These are phyloP conservation scores for Cyprinodon variegatus DNA, from an alignment of 2,113 vertebrate species.

Conservation along the genomic window DNA sequence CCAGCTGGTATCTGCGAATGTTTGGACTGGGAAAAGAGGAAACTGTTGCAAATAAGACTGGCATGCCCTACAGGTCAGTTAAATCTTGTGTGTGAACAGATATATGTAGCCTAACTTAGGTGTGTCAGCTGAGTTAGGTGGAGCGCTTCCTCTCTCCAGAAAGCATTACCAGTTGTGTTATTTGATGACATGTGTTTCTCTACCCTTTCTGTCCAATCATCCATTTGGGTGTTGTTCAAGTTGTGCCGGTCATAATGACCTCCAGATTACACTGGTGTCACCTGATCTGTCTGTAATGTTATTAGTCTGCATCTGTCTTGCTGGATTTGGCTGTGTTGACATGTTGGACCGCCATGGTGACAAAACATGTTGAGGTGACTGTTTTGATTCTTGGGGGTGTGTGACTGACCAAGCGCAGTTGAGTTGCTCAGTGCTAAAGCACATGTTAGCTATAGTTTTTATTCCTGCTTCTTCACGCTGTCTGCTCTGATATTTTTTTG, in stretches of 20 bases:
- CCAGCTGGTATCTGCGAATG: slow-evolving; percentile 90
- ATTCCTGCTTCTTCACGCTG: not conserved
- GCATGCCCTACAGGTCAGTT: slow-evolving; percentile 95
- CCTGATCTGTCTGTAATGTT: slow-evolving; percentile 56
- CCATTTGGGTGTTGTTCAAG: slow-evolving; percentile 47
- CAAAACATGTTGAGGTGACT: slow-evolving; percentile 64
- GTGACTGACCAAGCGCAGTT: slow-evolving; percentile 21
- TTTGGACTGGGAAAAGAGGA: slow-evolving; percentile 86
- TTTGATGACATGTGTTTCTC: slow-evolving; percentile 38
- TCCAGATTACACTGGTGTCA: slow-evolving; percentile 49
- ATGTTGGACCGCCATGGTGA: slow-evolving; percentile 72
- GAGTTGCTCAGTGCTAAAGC: not conserved
- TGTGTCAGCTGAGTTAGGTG: not conserved
- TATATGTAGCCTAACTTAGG: not conserved
- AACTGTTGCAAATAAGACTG: slow-evolving; percentile 83
- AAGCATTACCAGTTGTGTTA: slow-evolving; percentile 11
- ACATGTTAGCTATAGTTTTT: slow-evolving; percentile 10
- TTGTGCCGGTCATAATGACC: slow-evolving; percentile 31
- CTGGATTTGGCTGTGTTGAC: slow-evolving; percentile 65
- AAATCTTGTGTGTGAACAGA: slow-evolving; percentile 6
- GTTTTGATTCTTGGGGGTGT: slow-evolving; percentile 32
- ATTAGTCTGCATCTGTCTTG: slow-evolving; percentile 68
- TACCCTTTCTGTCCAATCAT: slow-evolving; percentile 9
- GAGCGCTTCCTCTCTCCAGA: slow-evolving; percentile 6
- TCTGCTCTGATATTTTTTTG: slow-evolving; percentile 13